Base-by-base conservation (phyloP, 2,113 vertebrate species). In the Clarias batrachus region DNA sequence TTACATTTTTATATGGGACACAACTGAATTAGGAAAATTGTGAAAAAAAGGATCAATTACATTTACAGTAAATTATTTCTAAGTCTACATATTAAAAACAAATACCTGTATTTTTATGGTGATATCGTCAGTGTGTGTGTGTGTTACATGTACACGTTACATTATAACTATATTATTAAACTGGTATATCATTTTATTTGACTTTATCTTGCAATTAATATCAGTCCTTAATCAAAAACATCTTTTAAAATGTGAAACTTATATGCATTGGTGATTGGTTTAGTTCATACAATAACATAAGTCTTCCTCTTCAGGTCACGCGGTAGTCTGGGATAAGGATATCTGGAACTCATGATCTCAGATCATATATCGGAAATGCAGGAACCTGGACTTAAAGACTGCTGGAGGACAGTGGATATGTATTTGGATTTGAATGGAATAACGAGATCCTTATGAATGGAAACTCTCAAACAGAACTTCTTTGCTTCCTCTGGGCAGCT, bases 231-330 rank as follows among this genome's bases (percentile, higher is more conserved):
- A 41, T 88, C 23, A 68, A 68, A 30, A 1, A 52, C 70, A 8
- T 48, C 2, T 27, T n/a, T 82, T 56, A 27, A 48, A 81, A 6
- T 79, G 25, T 56, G 23, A 54, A 54, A 30, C 25, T 27, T 54
- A 5, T 30, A 17, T 33, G 8, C 16, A 79, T 12, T 79, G 3
- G 10, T 59, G 17, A 14, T 5, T 11, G 48, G 33, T 83, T 70
- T 48, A 8, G 3, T 83, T 66, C 27, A 54, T 23, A 57, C 25
- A 16, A 60, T 88, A 84, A 88, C 30, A 76, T 62, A 13, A 56
- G 48, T 78, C 87, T 85, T 91, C 66, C 86, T 77, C 88, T 73
- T 90, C 88, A 96, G 95, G 95, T 96, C 90, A 95, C 95, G 56
- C 94, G 94, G 93, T 96, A 96, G 94, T 95, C 90, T 88, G 88